phyloP scores from a whole-genome alignment of 2,113 vertebrate genomes.

The Rhinoderma darwinii region DNA sequence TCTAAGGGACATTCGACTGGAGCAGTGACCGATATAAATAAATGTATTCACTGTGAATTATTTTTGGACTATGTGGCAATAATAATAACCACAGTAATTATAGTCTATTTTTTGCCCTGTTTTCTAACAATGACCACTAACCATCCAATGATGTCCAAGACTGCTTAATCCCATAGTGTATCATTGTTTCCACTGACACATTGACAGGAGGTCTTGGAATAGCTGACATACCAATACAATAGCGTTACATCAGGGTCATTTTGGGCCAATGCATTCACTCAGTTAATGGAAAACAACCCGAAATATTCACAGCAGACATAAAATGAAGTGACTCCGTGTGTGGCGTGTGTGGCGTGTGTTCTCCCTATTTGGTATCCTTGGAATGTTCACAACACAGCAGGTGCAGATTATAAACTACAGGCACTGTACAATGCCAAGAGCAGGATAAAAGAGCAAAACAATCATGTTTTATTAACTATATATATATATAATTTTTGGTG shows the following conservation, averaged over 20 bases:
- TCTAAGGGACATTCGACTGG: background rate
- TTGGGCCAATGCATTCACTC: conserved; percentile 20
- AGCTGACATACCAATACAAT: conserved; percentile 35
- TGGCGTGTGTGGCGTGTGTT: background rate
- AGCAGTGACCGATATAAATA: background rate
- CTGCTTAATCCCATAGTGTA: background rate
- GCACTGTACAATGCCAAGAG: background rate
- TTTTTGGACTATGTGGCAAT: background rate
- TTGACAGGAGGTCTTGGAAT: conserved; percentile 6
- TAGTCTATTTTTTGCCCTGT: background rate
- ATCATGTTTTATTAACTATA: background rate
- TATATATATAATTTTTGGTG: background rate
- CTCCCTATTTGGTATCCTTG: background rate
- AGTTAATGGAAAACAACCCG: background rate
- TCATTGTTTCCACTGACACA: conserved; percentile 29
- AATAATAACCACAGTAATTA: background rate
- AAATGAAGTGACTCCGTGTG: background rate
- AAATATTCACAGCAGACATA: conserved; percentile 13
- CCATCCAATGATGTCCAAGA: background rate
- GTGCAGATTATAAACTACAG: background rate
- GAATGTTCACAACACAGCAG: conserved; percentile 38
- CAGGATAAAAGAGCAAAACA: background rate
- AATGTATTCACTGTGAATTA: background rate
- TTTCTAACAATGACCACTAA: conserved; percentile 1
- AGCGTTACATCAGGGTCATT: conserved; percentile 34